Evolutionary conservation across 2,888 invertebrate genomes (phyloP), one percentile per base, ranked within the genome.

Genomic region (Nycteola revayana): DNA sequence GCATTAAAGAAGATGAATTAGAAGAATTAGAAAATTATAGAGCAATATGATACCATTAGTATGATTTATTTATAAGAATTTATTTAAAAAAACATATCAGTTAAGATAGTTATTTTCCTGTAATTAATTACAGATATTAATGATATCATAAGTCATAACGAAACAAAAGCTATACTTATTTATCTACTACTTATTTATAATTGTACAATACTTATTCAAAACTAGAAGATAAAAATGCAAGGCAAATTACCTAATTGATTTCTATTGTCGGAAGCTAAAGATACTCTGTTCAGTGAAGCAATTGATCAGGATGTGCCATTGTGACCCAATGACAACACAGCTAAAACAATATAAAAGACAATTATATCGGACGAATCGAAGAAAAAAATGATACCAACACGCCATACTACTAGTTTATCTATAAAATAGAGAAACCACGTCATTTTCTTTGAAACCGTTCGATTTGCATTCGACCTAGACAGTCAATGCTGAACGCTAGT

Each of bases 291-390:
- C 30, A 36, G 48, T 70, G 65, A 49, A 38, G 67, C 63, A 71
- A 70, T 70, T 59, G 54, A 68, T 64, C 64, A 70, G 71, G 71
- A 71, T 69, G 64, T 57, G 40, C 34, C 48, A 56, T 60, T 60
- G 57, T 41, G 36, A 32, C 31, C 47, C 47, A 53, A 55, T 52
- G 53, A 49, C 49, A 36, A 39, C 30, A 24, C 31, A 28, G 36
- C 45, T 40, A 11, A 38, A 45, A 21, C 7, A 51, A 52, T 52
- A 57, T 51, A 66, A 66, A 59, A 58, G 36, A 42, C 45, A 66
- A 71, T 70, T 69, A 68, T 51, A 52, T 45, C 40, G 48, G 56
- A 52, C 52, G 53, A 61, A 47, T 53, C 28, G 36, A 30, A 49
- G 49, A 56, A 49, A 54, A 60, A 60, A 45, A 32, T 9, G 32